Evolutionary conservation across 1,140 invertebrate species (phyloP).

Genomic region (Cylas formicarius): DNA sequence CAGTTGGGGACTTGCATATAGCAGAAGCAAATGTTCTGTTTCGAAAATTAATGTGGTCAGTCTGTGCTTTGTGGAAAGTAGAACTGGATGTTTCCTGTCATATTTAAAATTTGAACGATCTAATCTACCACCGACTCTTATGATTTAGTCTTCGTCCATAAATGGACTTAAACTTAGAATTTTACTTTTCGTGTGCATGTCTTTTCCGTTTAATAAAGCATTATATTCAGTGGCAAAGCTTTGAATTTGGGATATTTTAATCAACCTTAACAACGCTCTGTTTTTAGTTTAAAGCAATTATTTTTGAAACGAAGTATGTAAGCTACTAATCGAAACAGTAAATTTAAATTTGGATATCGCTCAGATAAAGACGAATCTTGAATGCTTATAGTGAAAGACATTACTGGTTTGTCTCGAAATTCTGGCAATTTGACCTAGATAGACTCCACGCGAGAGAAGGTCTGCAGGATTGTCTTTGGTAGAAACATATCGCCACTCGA

Average conservation of each 20-base stretch:
- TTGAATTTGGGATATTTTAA: neutral
- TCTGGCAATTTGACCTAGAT: too few species aligned
- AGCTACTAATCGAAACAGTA: slow-evolving; percentile 1
- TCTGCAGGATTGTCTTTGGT: slow-evolving; percentile 37
- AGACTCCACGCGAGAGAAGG: slow-evolving; percentile 35
- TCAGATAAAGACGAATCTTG: neutral
- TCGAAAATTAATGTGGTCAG: slow-evolving; percentile 36
- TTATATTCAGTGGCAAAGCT: neutral
- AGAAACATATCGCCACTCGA: slow-evolving; percentile 34
- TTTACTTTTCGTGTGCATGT: neutral
- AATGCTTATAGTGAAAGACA: neutral
- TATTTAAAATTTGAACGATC: slow-evolving; percentile 26
- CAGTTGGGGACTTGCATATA: slow-evolving; percentile 26
- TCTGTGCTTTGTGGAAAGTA: slow-evolving; percentile 33
- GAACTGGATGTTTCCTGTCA: slow-evolving; percentile 41
- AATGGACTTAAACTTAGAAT: slow-evolving; percentile 23
- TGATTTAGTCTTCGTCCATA: slow-evolving; percentile 33
- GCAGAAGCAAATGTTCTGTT: slow-evolving; percentile 23
- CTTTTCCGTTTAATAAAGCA: slow-evolving; percentile 2
- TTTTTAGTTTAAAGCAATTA: slow-evolving; percentile 1
- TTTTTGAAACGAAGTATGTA: neutral
- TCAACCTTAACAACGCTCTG: neutral
- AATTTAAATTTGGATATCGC: slow-evolving; percentile 3
- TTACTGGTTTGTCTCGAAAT: neutral
- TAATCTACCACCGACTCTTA: slow-evolving; percentile 41